Evolutionary conservation across 2,797 vertebrate species (phyloP), one percentile per base, ranked within the genome.

Genomic region (Amazonetta brasiliensis): DNA sequence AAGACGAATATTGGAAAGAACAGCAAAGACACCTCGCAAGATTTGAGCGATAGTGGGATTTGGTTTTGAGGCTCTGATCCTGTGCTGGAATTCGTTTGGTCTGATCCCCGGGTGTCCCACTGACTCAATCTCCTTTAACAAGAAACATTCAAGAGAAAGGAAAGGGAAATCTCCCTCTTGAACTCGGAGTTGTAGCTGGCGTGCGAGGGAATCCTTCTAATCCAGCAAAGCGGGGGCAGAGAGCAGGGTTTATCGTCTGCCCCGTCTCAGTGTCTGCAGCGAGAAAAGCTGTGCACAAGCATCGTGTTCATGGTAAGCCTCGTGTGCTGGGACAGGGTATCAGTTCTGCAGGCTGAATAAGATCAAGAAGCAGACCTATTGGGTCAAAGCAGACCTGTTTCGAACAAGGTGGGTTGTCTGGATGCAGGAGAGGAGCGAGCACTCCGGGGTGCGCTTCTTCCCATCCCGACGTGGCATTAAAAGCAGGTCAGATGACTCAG

Each of bases 81-180:
- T 72, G 30, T 89, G 72, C 50, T 83, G 86, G 81, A 91, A 90
- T 93, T 72, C 15, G 35, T 93, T 89, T 74, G 56, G 54, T 77
- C 46, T 90, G 58, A 75, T 94, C 87, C 60, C 84, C 72, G 87
- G 81, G 55, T 82, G 88, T 90, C 44, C 85, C 41, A 15, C 77
- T 90, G 71, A 63, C 21, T 86, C 88, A 71, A 2, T 77, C 67
- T 92, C 54, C 62, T 82, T 69, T 89, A 94, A 90, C 41, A 87
- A 62, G 89, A 89, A 90, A 87, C 78, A 26, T 59, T 89, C 33
- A 72, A 33, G 30, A 90, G 52, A 66, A 82, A 44, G 62, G 39
- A 84, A 43, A 25, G 20, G 56, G 55, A 84, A 78, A 72, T 77
- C 43, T 55, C 48, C 22, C 56, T 80, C 43, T 95, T 68, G 63